phyloP scores from a whole-genome alignment of 2,888 invertebrate genomes.

The Eupelmus urozonus region DNA sequence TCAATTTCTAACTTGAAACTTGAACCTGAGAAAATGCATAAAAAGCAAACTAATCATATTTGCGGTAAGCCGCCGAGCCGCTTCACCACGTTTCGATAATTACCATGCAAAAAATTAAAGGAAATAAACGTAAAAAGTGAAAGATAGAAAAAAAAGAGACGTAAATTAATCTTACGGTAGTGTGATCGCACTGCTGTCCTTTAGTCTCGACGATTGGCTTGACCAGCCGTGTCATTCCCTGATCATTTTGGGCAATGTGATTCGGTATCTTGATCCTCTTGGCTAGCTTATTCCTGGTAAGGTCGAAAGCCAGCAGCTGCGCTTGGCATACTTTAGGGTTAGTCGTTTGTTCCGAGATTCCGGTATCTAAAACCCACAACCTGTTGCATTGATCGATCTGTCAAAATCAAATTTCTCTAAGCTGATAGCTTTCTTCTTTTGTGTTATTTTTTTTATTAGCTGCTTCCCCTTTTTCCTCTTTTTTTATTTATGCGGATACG shows the following conservation, averaged over 20 bases:
- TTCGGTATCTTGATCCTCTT: conserved; percentile 64
- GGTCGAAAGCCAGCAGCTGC: conserved; percentile 85
- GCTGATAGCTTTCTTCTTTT: conserved; percentile 49
- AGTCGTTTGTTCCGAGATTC: conserved; percentile 78
- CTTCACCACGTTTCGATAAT: too few species aligned
- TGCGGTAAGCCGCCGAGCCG: too few species aligned
- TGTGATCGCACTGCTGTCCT: conserved; percentile 59
- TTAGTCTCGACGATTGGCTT: conserved; percentile 66
- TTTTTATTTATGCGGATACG: not conserved
- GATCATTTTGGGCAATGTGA: conserved; percentile 62
- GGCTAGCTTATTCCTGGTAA: conserved; percentile 77
- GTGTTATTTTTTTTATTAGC: not conserved
- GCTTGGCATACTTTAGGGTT: conserved; percentile 81
- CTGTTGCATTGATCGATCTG: conserved; percentile 85
- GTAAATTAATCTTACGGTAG: conserved; percentile 60
- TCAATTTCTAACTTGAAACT: conserved; percentile 29
- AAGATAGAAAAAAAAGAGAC: not conserved
- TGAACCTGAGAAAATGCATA: not conserved
- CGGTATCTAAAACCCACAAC: conserved; percentile 86
- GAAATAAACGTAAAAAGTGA: not conserved
- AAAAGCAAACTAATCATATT: not conserved
- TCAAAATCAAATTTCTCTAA: conserved; percentile 60
- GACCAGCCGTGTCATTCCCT: conserved; percentile 63
- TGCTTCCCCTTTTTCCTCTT: not conserved
- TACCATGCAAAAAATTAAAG: too few species aligned